These are phyloP conservation scores for Acheta domesticus DNA, from an alignment of 2,888 invertebrate genomes.

Conservation along the genomic window DNA sequence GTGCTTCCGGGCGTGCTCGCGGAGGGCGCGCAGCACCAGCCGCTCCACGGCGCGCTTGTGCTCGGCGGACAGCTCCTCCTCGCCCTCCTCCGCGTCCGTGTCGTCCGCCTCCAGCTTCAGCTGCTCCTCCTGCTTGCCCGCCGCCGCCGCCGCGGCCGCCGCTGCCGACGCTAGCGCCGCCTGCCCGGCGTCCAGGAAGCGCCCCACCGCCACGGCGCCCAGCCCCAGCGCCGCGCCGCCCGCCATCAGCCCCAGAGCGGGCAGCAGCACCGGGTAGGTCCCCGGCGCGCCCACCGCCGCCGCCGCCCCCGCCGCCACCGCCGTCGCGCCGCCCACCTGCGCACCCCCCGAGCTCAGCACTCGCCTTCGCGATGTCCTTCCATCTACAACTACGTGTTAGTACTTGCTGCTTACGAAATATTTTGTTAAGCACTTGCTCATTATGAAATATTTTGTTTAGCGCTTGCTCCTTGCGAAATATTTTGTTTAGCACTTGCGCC, in stretches of 20 bases:
- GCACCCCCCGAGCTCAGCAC: too few species aligned
- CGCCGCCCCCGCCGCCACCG: background rate
- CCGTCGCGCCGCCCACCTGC: too few species aligned
- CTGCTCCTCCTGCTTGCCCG: background rate
- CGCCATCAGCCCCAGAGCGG: conserved; percentile 72
- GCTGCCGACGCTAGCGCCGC: conserved; percentile 40
- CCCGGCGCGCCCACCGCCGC: conserved; percentile 50
- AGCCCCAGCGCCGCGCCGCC: conserved; percentile 79
- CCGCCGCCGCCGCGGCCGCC: background rate
- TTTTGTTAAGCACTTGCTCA: too few species aligned
- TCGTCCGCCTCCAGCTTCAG: background rate
- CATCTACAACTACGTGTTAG: too few species aligned
- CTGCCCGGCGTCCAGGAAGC: conserved; percentile 59
- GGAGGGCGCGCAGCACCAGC: conserved; percentile 40
- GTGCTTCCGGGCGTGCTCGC: background rate
- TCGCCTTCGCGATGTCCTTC: too few species aligned
- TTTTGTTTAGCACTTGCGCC: too few species aligned
- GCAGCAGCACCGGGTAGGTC: conserved; percentile 62
- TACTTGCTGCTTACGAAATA: too few species aligned
- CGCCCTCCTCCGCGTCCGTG: conserved; percentile 46
- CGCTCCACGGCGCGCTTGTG: conserved; percentile 56
- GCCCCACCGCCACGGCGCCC: conserved; percentile 75
- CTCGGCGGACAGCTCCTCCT: conserved; percentile 47
- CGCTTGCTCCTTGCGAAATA: too few species aligned
- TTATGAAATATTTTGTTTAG: too few species aligned